Conservation (phyloP, 2,797 vertebrate species). For the Tachyglossus aculeatus region DNA sequence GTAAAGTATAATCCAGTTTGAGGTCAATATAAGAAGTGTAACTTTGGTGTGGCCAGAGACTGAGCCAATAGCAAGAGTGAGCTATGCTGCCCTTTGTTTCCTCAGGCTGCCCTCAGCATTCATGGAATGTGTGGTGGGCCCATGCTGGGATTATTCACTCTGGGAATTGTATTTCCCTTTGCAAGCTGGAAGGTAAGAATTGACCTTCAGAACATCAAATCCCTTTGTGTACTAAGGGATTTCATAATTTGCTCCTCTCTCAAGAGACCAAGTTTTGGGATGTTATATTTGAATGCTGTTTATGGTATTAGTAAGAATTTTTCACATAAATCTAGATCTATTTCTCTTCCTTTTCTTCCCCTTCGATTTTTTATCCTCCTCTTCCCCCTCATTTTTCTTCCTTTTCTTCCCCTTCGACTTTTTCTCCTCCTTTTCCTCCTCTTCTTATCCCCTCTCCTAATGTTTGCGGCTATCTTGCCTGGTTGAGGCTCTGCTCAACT, state of each 20-base stretch:
- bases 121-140: constrained; percentile 89
- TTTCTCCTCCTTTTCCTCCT: background rate
- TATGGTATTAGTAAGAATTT: no score
- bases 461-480: no score
- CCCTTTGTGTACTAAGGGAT: background rate
- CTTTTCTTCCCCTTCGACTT: background rate
- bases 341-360: no score
- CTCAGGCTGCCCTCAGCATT: constrained; percentile 84
- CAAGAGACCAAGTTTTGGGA: no score
- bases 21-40: no score
- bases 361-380: no score
- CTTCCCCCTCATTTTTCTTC: background rate
- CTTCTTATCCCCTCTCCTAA: background rate
- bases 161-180: constrained; percentile 86
- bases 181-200: constrained; percentile 82
- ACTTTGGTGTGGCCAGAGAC: no score
- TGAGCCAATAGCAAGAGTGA: background rate
- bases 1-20: no score
- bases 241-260: no score
- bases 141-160: constrained; percentile 82
- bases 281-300: no score
- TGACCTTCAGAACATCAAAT: rapidly evolving
- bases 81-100: background rate
- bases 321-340: no score
- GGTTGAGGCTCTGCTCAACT: no score